phyloP scores from a whole-genome alignment of 2,888 invertebrate species.

The Anodontia alba region DNA sequence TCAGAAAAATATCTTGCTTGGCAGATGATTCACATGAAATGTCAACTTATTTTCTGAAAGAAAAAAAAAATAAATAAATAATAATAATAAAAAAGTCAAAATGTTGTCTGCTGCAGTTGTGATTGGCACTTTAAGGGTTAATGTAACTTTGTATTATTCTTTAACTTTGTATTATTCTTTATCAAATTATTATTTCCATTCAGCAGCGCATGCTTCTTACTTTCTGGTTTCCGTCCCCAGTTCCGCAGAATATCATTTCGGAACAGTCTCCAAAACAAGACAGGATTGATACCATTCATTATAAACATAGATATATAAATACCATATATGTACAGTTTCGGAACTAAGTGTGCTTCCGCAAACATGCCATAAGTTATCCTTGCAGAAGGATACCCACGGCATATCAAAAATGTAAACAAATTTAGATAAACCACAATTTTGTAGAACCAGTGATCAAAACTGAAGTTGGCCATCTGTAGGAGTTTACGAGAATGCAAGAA shows the following conservation, averaged over 20 bases:
- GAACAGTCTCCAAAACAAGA: conserved; percentile 83
- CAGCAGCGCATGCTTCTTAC: not conserved
- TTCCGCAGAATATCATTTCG: conserved; percentile 79
- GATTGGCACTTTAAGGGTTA: too few species aligned
- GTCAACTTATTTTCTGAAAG: too few species aligned
- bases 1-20: too few species aligned
- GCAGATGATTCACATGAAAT: too few species aligned
- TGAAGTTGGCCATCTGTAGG: conserved; percentile 78
- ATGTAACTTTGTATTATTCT: too few species aligned
- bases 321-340: conserved; percentile 66
- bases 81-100: too few species aligned
- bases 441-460: conserved; percentile 76
- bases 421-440: conserved; percentile 75
- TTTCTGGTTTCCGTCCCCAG: conserved; percentile 2
- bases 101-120: too few species aligned
- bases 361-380: conserved; percentile 76
- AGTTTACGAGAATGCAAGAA: conserved; percentile 84
- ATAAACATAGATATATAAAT: conserved; percentile 74
- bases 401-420: conserved; percentile 79
- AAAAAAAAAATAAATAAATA: too few species aligned
- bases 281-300: conserved; percentile 79
- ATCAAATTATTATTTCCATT: conserved; percentile 11
- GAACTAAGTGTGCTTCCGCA: conserved; percentile 69
- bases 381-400: conserved; percentile 71
- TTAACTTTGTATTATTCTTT: too few species aligned